Evolutionary conservation across 2,888 invertebrate genomes (phyloP).

Genomic region (Habrosyne pyritoides): DNA sequence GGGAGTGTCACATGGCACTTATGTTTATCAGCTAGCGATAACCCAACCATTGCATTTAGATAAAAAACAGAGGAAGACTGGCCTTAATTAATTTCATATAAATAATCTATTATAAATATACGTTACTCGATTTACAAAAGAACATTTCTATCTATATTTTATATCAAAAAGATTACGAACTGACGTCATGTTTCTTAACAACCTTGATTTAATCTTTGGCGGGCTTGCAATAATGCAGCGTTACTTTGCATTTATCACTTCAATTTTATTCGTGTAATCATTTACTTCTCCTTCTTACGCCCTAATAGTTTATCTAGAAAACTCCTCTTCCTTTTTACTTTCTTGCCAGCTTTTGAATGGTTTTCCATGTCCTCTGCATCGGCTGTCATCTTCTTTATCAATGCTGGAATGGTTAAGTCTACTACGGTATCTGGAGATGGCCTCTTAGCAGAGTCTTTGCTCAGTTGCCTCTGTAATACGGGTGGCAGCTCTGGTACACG

Average conservation of each 20-base stretch:
- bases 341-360: slow-evolving; percentile 57
- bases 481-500: slow-evolving; percentile 65
- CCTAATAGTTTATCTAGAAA: slow-evolving; percentile 77
- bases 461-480: slow-evolving; percentile 54
- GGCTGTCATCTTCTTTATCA: slow-evolving; percentile 69
- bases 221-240: slow-evolving; percentile 57
- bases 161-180: slow-evolving; percentile 52
- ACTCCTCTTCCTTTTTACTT: slow-evolving; percentile 77
- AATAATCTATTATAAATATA: slow-evolving; percentile 45
- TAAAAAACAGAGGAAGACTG: slow-evolving; percentile 73
- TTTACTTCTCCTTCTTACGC: slow-evolving; percentile 68
- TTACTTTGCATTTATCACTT: slow-evolving; percentile 50
- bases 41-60: slow-evolving; percentile 77
- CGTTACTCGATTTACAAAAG: slow-evolving; percentile 21
- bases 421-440: slow-evolving; percentile 49
- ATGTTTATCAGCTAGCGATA: slow-evolving; percentile 74
- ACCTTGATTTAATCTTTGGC: slow-evolving; percentile 75
- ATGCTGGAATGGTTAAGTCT: slow-evolving; percentile 71
- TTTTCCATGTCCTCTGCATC: slow-evolving; percentile 66
- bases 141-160: slow-evolving; percentile 49
- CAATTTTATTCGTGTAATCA: slow-evolving; percentile 38
- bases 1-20: slow-evolving; percentile 79
- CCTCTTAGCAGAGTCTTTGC: slow-evolving; percentile 58
- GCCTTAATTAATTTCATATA: slow-evolving; percentile 64
- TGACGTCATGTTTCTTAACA: slow-evolving; percentile 65